phyloP scores from a whole-genome alignment of 1,140 invertebrate species.

The Wasmannia auropunctata region DNA sequence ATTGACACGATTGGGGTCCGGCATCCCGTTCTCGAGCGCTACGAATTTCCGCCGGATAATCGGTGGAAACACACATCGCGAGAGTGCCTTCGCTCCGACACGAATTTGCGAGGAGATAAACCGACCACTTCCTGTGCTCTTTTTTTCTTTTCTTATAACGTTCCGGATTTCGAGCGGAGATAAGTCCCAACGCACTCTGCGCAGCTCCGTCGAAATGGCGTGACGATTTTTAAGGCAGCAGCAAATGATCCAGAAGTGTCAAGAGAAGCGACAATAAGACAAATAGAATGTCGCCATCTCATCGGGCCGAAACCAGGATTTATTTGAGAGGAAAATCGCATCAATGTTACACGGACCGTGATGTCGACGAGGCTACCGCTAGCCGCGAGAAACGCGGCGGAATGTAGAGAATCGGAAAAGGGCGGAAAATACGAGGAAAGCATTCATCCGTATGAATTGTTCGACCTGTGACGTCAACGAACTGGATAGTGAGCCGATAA shows the following conservation, averaged over 20 bases:
- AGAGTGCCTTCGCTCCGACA: neutral
- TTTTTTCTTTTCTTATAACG: neutral
- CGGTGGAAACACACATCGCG: neutral
- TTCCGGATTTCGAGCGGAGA: neutral
- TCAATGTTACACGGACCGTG: neutral
- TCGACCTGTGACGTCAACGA: slow-evolving; percentile 28
- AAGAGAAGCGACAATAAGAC: neutral
- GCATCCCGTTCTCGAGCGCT: neutral
- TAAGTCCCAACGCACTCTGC: neutral
- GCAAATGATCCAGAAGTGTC: neutral
- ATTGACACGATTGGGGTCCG: neutral
- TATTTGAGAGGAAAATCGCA: slow-evolving; percentile 29
- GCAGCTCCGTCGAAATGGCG: neutral
- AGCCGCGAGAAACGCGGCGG: neutral
- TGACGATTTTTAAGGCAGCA: neutral
- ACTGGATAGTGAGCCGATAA: slow-evolving; percentile 50
- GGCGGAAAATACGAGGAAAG: neutral
- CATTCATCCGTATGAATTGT: slow-evolving; percentile 9
- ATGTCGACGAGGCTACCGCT: neutral
- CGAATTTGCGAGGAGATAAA: neutral
- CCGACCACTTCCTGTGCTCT: neutral
- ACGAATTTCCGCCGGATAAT: slow-evolving; percentile 3
- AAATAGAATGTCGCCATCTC: neutral
- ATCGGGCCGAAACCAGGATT: slow-evolving; percentile 8
- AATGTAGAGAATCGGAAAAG: neutral